Base-by-base conservation (phyloP, 2,888 invertebrate genomes). In the Leptopilina drosophilae region DNA sequence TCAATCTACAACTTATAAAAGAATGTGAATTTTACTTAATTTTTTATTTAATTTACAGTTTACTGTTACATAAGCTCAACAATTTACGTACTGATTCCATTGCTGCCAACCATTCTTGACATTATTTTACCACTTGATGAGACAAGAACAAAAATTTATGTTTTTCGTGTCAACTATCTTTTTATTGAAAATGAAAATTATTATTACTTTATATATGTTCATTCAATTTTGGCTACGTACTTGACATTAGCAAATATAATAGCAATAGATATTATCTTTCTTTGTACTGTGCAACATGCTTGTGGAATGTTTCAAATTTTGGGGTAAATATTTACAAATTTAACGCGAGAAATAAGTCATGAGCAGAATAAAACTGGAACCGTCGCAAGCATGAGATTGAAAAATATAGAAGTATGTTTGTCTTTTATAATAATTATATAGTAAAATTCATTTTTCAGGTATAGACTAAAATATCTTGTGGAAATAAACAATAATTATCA, bases 301-400 rank as follows among this genome's bases (percentile, higher is more conserved):
- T 62, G 62, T 20, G 62, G 62, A 20, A 62, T 62, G 62, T 62
- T 62, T 62, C 62, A 62, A 62, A 1, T 62, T 62, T 20, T 62
- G 20, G 62, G 62, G 62, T 62, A 62, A 20, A 20, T 20, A 20
- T 20, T 20, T 20, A 20, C 20, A 20, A 20, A 1, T 20, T 20
- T 20, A 20, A 20, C 0, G 20, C 20, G 20, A 20, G 1, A 20
- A 20, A 20, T 20, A 20, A 20, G 20, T 20, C 20, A 0, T 20
- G 20, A 0, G 1, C 20, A 20, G 20, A 20, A 20, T 20, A 20
- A 20, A 1, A 20, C 20, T 1, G 20, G 1, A 20, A 20, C n/a
- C n/a, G n/a, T n/a, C 20, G 20, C 20, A 20, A 20, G 20, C 20
- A 20, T 20, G 20, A 20, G 20, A 20, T 20, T 1, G 20, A 20